Base-by-base conservation (phyloP, 2,888 invertebrate genomes). In the Bruchidius siliquastri region DNA sequence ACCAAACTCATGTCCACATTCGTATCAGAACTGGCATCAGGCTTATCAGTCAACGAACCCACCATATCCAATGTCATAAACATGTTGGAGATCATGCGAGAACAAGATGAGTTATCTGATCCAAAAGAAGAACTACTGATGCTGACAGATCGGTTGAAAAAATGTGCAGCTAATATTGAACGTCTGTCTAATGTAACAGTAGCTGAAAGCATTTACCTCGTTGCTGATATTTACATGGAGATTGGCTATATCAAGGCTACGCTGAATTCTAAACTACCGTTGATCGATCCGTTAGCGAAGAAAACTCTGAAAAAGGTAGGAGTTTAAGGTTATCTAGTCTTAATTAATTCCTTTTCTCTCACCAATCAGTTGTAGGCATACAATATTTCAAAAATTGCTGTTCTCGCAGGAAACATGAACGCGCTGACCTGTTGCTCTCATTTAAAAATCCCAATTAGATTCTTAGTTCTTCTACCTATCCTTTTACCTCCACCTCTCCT, bases 211-310 rank as follows among this genome's bases (percentile, higher is more conserved):
- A 20, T 71, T 26, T n/a, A 30, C 32, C 26, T 32, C 0, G 81
- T 85, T 68, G 81, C 83, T 3, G 83, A 84, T 75, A 73, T 83
- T 22, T 85, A 85, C 77, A 82, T 84, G 70, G 79, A 88, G 21
- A 85, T 90, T 2, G 91, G 91, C 77, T 84, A 90, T 21, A 78
- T 91, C 0, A 89, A 91, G 79, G 83, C 90, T 0, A 87, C 88
- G 78, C 83, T 93, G 3, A 89, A 91, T 82, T 88, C 90, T 0
- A 89, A 91, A 83, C 87, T 93, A 18, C 92, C 92, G 21, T 85
- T 91, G 0, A 92, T 97, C 4, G 98, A 98, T 88, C 96, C 96
- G 0, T 91, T 95, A 0, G 91, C 93, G 74, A 96, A 96, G 85
- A 90, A 92, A 77, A 88, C 90, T 0, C 85, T 96, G 0, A 94